phyloP scores from a whole-genome alignment of 1,140 invertebrate species.

The Microvelia longipes region DNA sequence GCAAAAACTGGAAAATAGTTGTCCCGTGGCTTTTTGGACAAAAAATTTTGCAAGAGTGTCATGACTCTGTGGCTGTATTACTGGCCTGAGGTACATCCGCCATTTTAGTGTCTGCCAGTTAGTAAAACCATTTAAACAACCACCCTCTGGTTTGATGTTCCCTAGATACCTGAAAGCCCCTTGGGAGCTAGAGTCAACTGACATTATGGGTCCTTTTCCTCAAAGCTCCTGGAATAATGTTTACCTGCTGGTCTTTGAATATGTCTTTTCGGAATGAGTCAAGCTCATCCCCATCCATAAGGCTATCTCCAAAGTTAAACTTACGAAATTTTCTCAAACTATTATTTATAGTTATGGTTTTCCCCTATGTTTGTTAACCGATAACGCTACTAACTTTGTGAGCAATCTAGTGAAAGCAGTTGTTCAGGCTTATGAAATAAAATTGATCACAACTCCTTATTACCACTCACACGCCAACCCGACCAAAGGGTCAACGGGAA shows the following conservation, averaged over 20 bases:
- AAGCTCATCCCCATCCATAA: background rate
- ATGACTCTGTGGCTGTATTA: background rate
- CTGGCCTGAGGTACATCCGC: slow-evolving; percentile 2
- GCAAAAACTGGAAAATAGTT: background rate
- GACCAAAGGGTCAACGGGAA: background rate
- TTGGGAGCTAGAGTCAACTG: background rate
- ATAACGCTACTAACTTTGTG: background rate
- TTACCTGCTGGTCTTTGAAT: background rate
- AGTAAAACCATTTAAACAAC: background rate
- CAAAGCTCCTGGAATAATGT: background rate
- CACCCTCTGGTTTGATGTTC: background rate
- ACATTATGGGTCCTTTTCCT: background rate
- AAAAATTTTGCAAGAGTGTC: background rate
- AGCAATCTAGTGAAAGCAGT: background rate
- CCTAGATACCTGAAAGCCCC: slow-evolving; percentile 2
- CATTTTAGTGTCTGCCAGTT: background rate
- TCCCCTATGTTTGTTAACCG: background rate
- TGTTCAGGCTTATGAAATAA: background rate
- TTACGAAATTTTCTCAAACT: background rate
- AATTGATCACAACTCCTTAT: background rate
- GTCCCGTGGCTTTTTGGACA: background rate
- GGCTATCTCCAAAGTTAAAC: background rate
- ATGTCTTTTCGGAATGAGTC: background rate
- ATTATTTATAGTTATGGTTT: background rate
- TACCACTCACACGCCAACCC: background rate